Evolutionary conservation across 1,140 invertebrate species (phyloP).

Genomic region (Zophobas atratus): DNA sequence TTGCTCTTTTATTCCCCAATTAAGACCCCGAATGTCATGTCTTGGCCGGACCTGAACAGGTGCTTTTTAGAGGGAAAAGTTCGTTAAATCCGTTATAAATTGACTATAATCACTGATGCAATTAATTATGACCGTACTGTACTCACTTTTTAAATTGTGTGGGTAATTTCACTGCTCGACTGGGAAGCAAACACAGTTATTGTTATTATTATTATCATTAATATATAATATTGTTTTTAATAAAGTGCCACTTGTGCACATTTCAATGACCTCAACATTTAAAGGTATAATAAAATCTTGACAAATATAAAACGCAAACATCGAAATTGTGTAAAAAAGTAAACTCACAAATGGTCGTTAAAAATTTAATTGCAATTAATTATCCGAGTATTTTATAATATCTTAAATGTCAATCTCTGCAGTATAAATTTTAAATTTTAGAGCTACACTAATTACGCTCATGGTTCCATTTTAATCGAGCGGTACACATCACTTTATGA

Average conservation of each 20-base stretch:
- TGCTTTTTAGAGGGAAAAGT: constrained; percentile 30
- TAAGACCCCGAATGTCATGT: constrained; percentile 1
- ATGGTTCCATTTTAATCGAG: too few relatives aligned
- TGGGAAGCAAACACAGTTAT: background rate
- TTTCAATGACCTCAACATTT: too few relatives aligned
- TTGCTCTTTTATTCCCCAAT: constrained; percentile 14
- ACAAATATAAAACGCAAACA: background rate
- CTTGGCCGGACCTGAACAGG: constrained; percentile 6
- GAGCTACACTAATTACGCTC: too few relatives aligned
- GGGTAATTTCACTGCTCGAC: constrained; percentile 12
- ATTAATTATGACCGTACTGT: background rate
- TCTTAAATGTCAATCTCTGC: background rate
- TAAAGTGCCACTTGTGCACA: too few relatives aligned
- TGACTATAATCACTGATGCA: constrained; percentile 6
- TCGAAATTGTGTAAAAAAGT: background rate
- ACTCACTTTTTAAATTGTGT: background rate
- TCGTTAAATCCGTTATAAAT: constrained; percentile 31
- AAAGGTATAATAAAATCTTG: too few relatives aligned
- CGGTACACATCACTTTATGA: too few relatives aligned
- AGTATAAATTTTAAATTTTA: background rate
- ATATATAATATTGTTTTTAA: too few relatives aligned
- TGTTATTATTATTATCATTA: background rate
- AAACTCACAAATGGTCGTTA: background rate
- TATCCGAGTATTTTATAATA: background rate
- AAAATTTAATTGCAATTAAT: background rate